phyloP scores from a whole-genome alignment of 2,888 invertebrate genomes.

The Eupithecia subfuscata region DNA sequence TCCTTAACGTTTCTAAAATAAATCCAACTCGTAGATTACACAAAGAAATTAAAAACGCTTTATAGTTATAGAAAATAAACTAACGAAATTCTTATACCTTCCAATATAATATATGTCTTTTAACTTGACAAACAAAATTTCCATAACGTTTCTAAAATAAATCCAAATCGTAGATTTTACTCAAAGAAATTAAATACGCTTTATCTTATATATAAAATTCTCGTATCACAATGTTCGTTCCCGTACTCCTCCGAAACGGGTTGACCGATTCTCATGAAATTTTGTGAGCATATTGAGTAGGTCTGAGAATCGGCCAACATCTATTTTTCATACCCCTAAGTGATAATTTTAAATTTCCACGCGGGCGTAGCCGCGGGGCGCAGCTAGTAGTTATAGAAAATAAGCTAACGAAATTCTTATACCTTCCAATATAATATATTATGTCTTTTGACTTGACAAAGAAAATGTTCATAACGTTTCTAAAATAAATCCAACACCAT shows the following conservation, averaged over 20 bases:
- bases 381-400: background rate
- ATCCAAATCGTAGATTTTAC: background rate
- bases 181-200: background rate
- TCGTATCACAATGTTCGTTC: too few species aligned
- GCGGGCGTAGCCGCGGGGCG: too few species aligned
- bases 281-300: too few species aligned
- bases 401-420: background rate
- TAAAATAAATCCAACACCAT: background rate
- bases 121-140: constrained; percentile 4
- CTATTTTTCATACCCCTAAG: too few species aligned
- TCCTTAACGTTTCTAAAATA: too few species aligned
- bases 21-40: background rate
- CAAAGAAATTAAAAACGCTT: background rate
- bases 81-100: background rate
- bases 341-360: too few species aligned
- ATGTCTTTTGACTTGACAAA: background rate
- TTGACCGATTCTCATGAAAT: too few species aligned
- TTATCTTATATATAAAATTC: background rate
- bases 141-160: background rate
- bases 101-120: background rate
- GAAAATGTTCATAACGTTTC: constrained; percentile 4
- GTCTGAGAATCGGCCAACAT: too few species aligned
- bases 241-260: too few species aligned
- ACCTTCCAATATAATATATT: background rate
- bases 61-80: background rate